Percentiles rank a stretch among this genome's conserved stretches.
These are phyloP conservation scores for Pseudois nayaur DNA, from an alignment of 2,113 vertebrate genomes.

Conservation along the genomic window DNA sequence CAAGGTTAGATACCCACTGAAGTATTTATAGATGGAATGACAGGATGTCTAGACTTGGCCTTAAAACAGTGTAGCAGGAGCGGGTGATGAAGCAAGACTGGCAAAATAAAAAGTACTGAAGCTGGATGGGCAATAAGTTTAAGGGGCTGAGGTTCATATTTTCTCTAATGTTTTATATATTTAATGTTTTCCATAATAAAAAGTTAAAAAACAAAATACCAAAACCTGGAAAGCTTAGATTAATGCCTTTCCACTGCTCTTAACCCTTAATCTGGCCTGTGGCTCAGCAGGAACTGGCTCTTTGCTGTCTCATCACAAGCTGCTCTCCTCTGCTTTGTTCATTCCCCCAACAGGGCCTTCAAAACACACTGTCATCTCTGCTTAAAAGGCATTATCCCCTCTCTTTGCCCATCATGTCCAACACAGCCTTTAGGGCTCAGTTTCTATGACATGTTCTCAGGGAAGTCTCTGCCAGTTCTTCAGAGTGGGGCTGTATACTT, in stretches of 20 bases:
- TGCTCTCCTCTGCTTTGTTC: neutral
- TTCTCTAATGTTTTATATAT: neutral
- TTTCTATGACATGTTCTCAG: neutral
- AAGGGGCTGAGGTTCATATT: neutral
- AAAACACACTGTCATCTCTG: neutral
- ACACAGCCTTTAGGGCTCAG: neutral
- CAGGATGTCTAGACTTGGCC: neutral
- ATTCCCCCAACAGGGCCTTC: neutral
- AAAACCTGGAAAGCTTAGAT: neutral
- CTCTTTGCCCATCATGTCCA: neutral
- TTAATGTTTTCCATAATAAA: neutral
- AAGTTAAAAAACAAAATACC: neutral
- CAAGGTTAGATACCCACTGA: neutral
- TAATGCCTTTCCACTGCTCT: neutral
- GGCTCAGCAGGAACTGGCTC: neutral
- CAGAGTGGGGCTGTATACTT: neutral
- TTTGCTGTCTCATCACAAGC: neutral
- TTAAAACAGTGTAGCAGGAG: neutral
- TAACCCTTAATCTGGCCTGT: neutral
- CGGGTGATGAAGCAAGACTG: neutral
- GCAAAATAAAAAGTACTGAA: neutral
- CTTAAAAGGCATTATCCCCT: neutral
- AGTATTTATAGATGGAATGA: neutral
- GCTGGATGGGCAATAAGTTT: neutral
- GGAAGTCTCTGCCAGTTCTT: neutral